Evolutionary conservation across 1,140 invertebrate genomes (phyloP).

Genomic region (Drosophila melanogaster): Release_6_plus_ISO1_MT NC_004354.4:3515001-3515500

Average conservation of each 20-base stretch:
- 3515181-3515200: too few species aligned
- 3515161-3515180: too few species aligned
- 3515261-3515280: slow-evolving; percentile 20
- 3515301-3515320: not conserved
- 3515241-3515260: not conserved
- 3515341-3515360: not conserved
- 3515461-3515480: not conserved
- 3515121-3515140: not conserved
- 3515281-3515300: slow-evolving; percentile 12
- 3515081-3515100: not conserved
- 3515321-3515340: not conserved
- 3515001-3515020: not conserved
- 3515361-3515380: not conserved
- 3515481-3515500: not conserved
- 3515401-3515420: slow-evolving; percentile 39
- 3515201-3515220: too few species aligned
- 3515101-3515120: not conserved
- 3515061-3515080: slow-evolving; percentile 11
- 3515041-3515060: not conserved
- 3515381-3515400: slow-evolving; percentile 30
- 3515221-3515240: too few species aligned
- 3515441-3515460: slow-evolving; percentile 35
- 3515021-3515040: slow-evolving; percentile 2
- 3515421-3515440: slow-evolving; percentile 36
- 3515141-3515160: too few species aligned